Conservation (phyloP, 2,888 invertebrate species). For the Macrophya annulata region DNA sequence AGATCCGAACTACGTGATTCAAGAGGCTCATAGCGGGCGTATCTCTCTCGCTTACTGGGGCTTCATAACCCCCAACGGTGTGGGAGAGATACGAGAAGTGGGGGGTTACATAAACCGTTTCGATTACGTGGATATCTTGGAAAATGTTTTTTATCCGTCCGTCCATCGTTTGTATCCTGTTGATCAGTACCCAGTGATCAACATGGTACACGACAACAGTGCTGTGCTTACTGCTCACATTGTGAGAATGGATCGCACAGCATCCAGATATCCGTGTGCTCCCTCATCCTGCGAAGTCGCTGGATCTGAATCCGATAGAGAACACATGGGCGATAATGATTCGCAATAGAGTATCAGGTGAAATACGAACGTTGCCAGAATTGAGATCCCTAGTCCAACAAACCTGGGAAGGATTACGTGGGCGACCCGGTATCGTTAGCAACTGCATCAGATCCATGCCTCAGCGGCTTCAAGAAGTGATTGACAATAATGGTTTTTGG, state of each 20-base stretch:
- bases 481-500: slow-evolving; percentile 18
- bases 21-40: no score
- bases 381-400: not conserved
- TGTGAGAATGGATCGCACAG: not conserved
- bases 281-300: slow-evolving; percentile 7
- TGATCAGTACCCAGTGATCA: no score
- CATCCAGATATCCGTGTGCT: slow-evolving; percentile 27
- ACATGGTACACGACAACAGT: no score
- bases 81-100: no score
- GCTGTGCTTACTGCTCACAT: not conserved
- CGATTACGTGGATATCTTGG: not conserved
- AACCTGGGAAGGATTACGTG: slow-evolving; percentile 20
- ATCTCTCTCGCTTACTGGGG: no score
- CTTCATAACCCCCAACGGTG: no score
- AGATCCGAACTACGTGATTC: slow-evolving; percentile 12
- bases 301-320: slow-evolving; percentile 23
- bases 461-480: slow-evolving; percentile 43
- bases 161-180: not conserved
- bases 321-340: not conserved
- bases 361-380: no score
- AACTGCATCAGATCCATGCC: not conserved
- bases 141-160: not conserved
- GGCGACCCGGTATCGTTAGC: not conserved
- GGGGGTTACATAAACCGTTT: not conserved
- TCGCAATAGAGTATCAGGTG: not conserved